Conservation (phyloP, 2,797 vertebrate genomes). For the Sebastes reedi region DNA sequence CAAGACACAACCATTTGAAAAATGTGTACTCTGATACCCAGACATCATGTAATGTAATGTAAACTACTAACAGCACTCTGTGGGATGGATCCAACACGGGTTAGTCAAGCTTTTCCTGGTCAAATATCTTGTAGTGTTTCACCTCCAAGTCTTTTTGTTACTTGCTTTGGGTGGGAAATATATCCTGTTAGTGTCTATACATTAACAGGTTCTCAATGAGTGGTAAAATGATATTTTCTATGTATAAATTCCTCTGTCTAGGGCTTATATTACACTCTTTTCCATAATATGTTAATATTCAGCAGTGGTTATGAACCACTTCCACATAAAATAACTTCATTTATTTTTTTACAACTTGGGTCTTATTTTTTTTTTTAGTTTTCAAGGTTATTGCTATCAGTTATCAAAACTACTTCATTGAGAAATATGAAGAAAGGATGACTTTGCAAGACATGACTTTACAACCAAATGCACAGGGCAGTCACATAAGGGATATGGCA, state of each 20-base stretch:
- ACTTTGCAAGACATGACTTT: background rate
- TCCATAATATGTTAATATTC: background rate
- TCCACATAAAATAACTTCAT: background rate
- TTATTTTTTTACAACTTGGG: background rate
- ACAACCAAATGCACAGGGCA: background rate
- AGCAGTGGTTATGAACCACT: background rate
- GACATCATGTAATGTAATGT: slow-evolving; percentile 26
- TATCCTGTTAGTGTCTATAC: background rate
- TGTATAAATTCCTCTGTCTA: background rate
- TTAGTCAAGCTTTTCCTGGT: background rate
- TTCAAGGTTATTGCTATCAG: background rate
- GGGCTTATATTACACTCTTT: background rate
- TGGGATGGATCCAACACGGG: background rate
- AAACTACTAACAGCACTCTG: background rate
- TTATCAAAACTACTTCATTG: background rate
- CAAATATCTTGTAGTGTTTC: background rate
- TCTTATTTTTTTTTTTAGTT: background rate
- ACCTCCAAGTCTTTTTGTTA: background rate
- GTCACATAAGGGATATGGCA: background rate
- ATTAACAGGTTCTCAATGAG: background rate
- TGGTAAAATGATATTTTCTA: background rate
- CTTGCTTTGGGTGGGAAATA: background rate
- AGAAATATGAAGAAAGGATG: background rate
- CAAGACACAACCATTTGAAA: slow-evolving; percentile 28
- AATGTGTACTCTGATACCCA: slow-evolving; percentile 12